These are phyloP conservation scores for Burhinus bistriatus DNA, from an alignment of 2,113 vertebrate species.

Conservation along the genomic window DNA sequence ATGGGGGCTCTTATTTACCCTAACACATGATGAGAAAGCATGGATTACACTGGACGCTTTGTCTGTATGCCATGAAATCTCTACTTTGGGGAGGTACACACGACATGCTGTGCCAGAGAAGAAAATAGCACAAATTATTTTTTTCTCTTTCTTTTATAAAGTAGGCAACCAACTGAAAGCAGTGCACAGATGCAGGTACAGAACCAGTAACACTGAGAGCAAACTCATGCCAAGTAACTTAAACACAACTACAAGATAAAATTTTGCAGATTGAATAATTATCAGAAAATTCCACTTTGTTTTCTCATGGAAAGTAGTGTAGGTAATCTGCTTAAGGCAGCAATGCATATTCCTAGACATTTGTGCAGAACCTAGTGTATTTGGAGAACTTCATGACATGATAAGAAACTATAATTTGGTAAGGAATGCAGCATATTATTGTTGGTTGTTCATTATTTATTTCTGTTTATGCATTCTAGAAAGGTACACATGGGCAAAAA, in stretches of 20 bases:
- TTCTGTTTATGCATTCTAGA: not conserved
- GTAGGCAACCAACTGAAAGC: not conserved
- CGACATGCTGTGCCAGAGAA: not conserved
- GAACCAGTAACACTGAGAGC: not conserved
- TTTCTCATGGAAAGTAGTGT: not conserved
- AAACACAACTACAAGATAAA: not conserved
- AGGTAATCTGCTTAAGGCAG: not conserved
- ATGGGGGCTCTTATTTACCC: not conserved
- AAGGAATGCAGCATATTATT: not conserved
- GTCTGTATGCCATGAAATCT: not conserved
- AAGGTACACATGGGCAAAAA: not conserved
- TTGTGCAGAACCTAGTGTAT: not conserved
- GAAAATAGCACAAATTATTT: not conserved
- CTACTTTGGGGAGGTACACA: no score
- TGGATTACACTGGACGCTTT: not conserved
- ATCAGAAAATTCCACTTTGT: not conserved
- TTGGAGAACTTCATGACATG: not conserved
- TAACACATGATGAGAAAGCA: not conserved
- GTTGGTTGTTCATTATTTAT: not conserved
- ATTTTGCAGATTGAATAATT: not conserved
- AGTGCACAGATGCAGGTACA: not conserved
- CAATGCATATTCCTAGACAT: not conserved
- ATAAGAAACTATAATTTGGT: not conserved
- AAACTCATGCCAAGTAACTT: not conserved
- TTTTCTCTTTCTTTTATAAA: not conserved